Conservation (phyloP, 2,888 invertebrate species). For the Anaspis maculata region DNA sequence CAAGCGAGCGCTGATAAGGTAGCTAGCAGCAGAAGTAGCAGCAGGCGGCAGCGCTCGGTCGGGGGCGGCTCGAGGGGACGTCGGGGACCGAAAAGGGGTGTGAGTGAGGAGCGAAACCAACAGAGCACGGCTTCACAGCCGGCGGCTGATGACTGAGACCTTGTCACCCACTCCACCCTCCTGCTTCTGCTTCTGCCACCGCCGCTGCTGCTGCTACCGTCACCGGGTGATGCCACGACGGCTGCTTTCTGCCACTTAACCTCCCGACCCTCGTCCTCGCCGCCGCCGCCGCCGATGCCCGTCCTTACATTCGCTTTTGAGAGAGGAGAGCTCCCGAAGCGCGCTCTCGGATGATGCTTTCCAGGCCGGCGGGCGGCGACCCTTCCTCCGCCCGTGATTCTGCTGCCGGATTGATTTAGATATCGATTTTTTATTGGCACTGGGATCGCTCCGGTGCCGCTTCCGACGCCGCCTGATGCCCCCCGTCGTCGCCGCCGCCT, state of each 20-base stretch:
- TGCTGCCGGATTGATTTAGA: conserved; percentile 23
- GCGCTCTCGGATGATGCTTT: conserved; percentile 17
- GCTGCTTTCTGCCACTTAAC: conserved; percentile 27
- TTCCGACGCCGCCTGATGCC: conserved; percentile 1
- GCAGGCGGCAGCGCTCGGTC: conserved; percentile 4
- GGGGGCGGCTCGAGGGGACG: conserved; percentile 8
- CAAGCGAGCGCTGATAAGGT: conserved; percentile 9
- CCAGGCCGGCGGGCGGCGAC: conserved; percentile 24
- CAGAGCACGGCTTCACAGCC: conserved; percentile 17
- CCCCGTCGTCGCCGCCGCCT: background rate
- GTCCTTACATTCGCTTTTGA: no score
- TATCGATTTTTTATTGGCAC: conserved; percentile 19
- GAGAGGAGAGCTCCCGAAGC: no score
- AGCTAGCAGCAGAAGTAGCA: no score
- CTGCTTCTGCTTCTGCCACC: conserved; percentile 22
- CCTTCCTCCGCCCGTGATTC: no score
- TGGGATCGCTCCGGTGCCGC: background rate
- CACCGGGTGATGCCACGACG: conserved; percentile 28
- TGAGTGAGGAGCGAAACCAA: conserved; percentile 14
- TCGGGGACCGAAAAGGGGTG: conserved; percentile 2
- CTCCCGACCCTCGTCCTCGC: conserved; percentile 24
- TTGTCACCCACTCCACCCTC: conserved; percentile 31
- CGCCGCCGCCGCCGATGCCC: conserved; percentile 21
- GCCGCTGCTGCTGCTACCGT: conserved; percentile 26
- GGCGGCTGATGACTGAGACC: conserved; percentile 34